These are phyloP conservation scores for Cyclopterus lumpus DNA, from an alignment of 2,797 vertebrate genomes.

Conservation along the genomic window DNA sequence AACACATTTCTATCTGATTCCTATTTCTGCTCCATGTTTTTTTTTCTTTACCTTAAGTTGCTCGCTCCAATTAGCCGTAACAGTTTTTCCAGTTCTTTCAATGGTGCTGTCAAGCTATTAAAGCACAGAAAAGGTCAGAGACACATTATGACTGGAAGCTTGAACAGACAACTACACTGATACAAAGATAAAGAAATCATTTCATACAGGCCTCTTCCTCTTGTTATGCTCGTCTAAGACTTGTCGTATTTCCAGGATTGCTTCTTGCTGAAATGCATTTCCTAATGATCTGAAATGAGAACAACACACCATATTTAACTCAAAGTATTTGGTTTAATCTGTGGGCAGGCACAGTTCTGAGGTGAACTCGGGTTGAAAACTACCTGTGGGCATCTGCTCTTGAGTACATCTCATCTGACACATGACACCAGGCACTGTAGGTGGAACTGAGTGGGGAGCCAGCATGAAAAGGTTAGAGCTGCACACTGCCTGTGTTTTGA, in stretches of 20 bases:
- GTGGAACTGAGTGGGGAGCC: conserved; percentile 81
- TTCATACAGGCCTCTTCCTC: conserved; percentile 87
- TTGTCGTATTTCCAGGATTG: conserved; percentile 84
- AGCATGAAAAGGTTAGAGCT: conserved; percentile 69
- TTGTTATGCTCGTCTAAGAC: conserved; percentile 86
- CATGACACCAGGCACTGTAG: conserved; percentile 86
- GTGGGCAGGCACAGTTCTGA: conserved; percentile 9
- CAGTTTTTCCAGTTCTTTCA: conserved; percentile 87
- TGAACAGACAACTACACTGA: background rate
- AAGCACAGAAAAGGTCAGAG: conserved; percentile 22
- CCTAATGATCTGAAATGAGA: conserved; percentile 84
- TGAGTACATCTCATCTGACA: conserved; percentile 89
- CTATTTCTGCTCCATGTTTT: background rate
- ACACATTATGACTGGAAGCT: background rate
- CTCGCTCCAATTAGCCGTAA: conserved; percentile 87
- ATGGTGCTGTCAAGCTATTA: conserved; percentile 84
- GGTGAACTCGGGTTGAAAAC: conserved; percentile 29
- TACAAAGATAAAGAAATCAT: background rate
- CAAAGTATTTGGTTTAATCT: conserved; percentile 6
- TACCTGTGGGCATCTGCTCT: conserved; percentile 90
- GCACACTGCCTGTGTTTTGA: conserved; percentile 62
- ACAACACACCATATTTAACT: conserved; percentile 7
- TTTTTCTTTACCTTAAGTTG: conserved; percentile 86
- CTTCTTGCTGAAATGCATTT: conserved; percentile 89
- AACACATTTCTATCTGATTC: background rate